phyloP scores from a whole-genome alignment of 1,140 invertebrate species.

The Choristoneura fumiferana region DNA sequence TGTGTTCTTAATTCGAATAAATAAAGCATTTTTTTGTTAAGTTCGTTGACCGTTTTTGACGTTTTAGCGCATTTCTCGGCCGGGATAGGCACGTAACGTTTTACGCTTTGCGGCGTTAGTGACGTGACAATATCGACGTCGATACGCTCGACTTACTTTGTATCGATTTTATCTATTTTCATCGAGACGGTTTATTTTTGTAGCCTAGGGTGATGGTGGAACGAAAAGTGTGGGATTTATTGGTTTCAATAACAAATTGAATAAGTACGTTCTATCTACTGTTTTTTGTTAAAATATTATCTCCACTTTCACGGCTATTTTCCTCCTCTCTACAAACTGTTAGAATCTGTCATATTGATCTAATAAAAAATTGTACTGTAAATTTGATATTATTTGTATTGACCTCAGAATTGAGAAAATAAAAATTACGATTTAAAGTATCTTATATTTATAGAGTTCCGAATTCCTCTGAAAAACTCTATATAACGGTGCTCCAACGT shows the following conservation, averaged over 20 bases:
- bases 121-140: conserved; percentile 59
- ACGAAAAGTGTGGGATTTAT: conserved; percentile 18
- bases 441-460: no score
- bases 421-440: no score
- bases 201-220: conserved; percentile 11
- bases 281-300: not conserved
- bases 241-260: conserved; percentile 10
- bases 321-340: no score
- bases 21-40: conserved; percentile 16
- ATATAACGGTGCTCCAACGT: no score
- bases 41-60: conserved; percentile 51
- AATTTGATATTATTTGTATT: no score
- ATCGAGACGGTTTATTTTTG: conserved; percentile 4
- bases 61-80: conserved; percentile 43
- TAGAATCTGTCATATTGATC: no score
- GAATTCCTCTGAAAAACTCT: no score
- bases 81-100: conserved; percentile 49
- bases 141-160: conserved; percentile 50
- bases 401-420: no score
- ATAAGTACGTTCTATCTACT: conserved; percentile 2
- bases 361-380: no score
- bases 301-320: conserved; percentile 4
- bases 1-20: not conserved
- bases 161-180: conserved; percentile 37
- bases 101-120: conserved; percentile 51